Conservation (phyloP, 92 coral and sea anemone genomes). For the Chrysogorgia sp. region DNA sequence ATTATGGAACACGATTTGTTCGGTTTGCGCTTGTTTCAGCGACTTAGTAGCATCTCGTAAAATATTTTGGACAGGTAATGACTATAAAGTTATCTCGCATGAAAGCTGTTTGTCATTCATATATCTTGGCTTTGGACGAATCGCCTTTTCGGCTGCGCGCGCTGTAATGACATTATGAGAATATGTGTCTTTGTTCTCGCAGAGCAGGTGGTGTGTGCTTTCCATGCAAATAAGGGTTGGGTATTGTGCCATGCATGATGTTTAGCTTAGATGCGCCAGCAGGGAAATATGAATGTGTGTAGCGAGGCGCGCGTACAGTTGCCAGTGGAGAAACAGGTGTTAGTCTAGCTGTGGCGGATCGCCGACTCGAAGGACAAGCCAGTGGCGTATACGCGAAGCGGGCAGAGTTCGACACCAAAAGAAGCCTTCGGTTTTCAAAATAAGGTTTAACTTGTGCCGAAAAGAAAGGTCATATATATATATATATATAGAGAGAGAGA, state of each 20-base stretch:
- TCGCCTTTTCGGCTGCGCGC: constrained; percentile 6
- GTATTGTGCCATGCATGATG: background rate
- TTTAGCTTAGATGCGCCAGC: constrained; percentile 29
- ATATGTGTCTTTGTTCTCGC: constrained; percentile 13
- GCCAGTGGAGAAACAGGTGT: constrained; percentile 23
- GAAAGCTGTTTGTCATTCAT: background rate
- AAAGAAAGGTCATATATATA: no score
- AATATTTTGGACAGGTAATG: background rate
- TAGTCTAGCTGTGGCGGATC: background rate
- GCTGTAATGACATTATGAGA: constrained; percentile 18
- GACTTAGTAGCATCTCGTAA: background rate
- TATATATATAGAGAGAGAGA: no score
- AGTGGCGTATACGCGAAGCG: background rate
- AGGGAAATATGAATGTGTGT: constrained; percentile 13
- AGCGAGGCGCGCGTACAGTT: constrained; percentile 10
- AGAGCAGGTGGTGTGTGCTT: constrained; percentile 37
- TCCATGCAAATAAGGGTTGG: constrained; percentile 7
- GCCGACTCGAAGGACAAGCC: background rate
- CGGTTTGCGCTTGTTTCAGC: background rate
- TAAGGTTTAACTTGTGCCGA: background rate
- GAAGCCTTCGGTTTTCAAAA: background rate
- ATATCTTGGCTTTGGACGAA: background rate
- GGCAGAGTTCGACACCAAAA: background rate
- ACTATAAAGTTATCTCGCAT: background rate
- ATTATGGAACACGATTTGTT: background rate